A percentile compares a stretch with the other conserved stretches of the same genome.
phyloP scores from a whole-genome alignment of 2,113 vertebrate genomes.

The Perognathus longimembris region DNA sequence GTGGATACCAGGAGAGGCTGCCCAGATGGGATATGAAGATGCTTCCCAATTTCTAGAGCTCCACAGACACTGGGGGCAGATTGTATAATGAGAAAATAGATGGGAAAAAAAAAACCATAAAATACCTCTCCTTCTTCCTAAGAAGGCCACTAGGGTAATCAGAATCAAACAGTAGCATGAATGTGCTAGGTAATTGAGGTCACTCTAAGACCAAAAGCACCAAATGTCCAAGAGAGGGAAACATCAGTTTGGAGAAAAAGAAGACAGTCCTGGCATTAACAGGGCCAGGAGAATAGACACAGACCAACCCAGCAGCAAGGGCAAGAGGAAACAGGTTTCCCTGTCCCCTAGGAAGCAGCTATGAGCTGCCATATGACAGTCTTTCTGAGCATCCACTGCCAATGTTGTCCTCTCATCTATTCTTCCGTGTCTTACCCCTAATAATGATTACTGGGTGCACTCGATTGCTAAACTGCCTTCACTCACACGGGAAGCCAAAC shows the following conservation, averaged over 20 bases:
- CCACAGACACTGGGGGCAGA: background rate
- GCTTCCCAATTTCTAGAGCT: background rate
- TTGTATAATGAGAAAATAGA: background rate
- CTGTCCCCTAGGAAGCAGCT: background rate
- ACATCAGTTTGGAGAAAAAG: background rate
- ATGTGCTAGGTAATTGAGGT: background rate
- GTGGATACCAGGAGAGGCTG: background rate
- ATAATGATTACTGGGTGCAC: background rate
- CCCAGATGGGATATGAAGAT: background rate
- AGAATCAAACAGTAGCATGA: background rate
- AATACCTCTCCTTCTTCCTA: background rate
- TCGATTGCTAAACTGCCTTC: background rate
- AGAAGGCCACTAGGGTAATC: background rate
- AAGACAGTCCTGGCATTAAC: background rate
- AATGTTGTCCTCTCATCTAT: background rate
- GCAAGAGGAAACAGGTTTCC: background rate
- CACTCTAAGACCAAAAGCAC: background rate
- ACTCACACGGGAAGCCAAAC: background rate
- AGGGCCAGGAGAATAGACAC: background rate
- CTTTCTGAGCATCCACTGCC: background rate
- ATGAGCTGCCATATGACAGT: background rate
- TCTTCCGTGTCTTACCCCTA: background rate
- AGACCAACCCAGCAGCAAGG: background rate
- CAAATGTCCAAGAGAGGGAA: background rate
- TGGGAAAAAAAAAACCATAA: background rate